Evolutionary conservation across 2,113 vertebrate species (phyloP), one percentile per base, ranked within the genome.

Genomic region (Podocnemis expansa): DNA sequence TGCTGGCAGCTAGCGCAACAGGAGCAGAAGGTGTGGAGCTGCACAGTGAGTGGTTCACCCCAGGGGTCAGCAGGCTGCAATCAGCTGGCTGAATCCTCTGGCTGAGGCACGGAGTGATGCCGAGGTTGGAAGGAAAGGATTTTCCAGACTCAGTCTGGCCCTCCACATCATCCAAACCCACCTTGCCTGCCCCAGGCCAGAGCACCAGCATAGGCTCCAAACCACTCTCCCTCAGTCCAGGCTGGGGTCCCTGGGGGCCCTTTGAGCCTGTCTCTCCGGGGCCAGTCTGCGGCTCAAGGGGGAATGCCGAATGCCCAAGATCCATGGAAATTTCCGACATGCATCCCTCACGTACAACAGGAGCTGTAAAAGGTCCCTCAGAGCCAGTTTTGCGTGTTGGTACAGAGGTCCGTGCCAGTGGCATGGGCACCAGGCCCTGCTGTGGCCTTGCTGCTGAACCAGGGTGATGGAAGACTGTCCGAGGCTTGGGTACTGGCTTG

Each of bases 401-500:
- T 76, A 87, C 84, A 0, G 97, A 27, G 21, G 70, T 78, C 19
- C 93, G 95, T 2, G 96, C 97, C 0, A 86, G 93, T 2, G 95
- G 79, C 0, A 3, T 22, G 5, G 93, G 89, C 0, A 1, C 73
- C 2, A 2, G 51, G 49, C 80, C 24, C 45, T 95, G 93, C 55
- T 97, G 95, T 0, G 84, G 12, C 34, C 92, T 98, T 38, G 54
- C 84, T 78, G 79, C 86, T 82, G 60, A 86, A 73, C 21, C 8
- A 29, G 96, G 97, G 75, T 98, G 98, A 85, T 98, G 98, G 85
- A 99, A 99, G 43, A 99, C 98, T 0, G 99, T 99, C 97, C 99
- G 98, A 0, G 99, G 99, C 96, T 99, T 99, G 58, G 99, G 99
- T 38, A 99, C 94, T 0, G 99, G 99, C 89, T 98, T 99, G 41